These are phyloP conservation scores for Meliscaeva auricollis DNA, from an alignment of 2,888 invertebrate genomes.

Conservation along the genomic window DNA sequence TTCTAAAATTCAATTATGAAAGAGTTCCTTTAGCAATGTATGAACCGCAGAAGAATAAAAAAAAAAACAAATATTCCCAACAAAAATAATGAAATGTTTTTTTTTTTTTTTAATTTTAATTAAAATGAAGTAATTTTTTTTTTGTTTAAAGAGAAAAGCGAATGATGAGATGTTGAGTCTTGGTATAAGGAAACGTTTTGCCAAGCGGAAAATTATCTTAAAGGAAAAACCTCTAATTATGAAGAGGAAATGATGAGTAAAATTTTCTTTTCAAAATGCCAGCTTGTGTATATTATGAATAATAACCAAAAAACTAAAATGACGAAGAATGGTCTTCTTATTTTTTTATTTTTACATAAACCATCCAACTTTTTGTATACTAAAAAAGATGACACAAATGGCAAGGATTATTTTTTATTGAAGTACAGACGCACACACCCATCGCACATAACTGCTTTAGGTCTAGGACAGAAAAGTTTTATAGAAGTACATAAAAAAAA, in stretches of 20 bases:
- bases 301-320: not conserved
- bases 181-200: not conserved
- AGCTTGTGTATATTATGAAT: not conserved
- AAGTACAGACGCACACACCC: not conserved
- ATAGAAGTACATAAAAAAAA: not conserved
- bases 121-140: slow-evolving; percentile 7
- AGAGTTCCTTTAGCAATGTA: too few species aligned
- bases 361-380: not conserved
- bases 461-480: not conserved
- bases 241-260: slow-evolving; percentile 40
- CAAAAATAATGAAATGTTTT: too few species aligned
- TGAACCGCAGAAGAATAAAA: too few species aligned
- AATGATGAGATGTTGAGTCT: too few species aligned
- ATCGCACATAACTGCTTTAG: not conserved
- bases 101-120: slow-evolving; percentile 40
- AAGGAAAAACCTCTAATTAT: slow-evolving; percentile 43
- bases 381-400: not conserved
- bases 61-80: too few species aligned
- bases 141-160: not conserved
- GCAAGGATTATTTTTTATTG: slow-evolving; percentile 1
- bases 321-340: not conserved
- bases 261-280: slow-evolving; percentile 10
- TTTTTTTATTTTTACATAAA: not conserved
- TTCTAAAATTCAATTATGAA: too few species aligned
- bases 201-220: slow-evolving; percentile 45